Conservation (phyloP, 1,140 invertebrate species). For the Anastrepha ludens region DNA sequence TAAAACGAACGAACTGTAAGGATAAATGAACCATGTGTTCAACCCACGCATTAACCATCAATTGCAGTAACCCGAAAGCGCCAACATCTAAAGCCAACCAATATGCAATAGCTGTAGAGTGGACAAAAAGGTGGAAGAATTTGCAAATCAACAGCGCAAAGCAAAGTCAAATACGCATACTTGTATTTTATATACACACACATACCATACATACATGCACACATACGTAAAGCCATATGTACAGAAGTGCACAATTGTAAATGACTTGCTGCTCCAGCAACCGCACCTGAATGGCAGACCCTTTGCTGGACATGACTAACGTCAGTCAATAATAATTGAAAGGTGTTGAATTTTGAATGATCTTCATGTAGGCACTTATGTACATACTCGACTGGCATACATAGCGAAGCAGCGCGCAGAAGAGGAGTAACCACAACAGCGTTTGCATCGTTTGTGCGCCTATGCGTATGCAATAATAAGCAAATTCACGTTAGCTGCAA, state of each 20-base stretch:
- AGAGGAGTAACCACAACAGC: conserved; percentile 7
- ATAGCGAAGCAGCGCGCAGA: not conserved
- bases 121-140: not conserved
- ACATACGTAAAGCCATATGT: too few relatives aligned
- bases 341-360: conserved; percentile 51
- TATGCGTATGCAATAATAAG: conserved; percentile 17
- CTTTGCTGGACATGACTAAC: not conserved
- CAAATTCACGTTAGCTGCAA: not conserved
- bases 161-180: not conserved
- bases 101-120: not conserved
- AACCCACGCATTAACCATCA: not conserved
- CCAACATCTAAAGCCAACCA: not conserved
- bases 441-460: not conserved
- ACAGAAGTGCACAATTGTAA: too few relatives aligned
- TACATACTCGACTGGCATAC: not conserved
- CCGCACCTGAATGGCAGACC: not conserved
- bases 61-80: not conserved
- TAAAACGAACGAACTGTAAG: not conserved
- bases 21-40: not conserved
- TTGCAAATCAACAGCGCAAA: not conserved
- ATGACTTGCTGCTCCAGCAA: not conserved
- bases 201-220: not conserved
- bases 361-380: conserved; percentile 35
- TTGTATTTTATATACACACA: not conserved
- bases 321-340: conserved; percentile 51